Evolutionary conservation across 1,140 invertebrate genomes (phyloP).

Genomic region (Penaeus vannamei): DNA sequence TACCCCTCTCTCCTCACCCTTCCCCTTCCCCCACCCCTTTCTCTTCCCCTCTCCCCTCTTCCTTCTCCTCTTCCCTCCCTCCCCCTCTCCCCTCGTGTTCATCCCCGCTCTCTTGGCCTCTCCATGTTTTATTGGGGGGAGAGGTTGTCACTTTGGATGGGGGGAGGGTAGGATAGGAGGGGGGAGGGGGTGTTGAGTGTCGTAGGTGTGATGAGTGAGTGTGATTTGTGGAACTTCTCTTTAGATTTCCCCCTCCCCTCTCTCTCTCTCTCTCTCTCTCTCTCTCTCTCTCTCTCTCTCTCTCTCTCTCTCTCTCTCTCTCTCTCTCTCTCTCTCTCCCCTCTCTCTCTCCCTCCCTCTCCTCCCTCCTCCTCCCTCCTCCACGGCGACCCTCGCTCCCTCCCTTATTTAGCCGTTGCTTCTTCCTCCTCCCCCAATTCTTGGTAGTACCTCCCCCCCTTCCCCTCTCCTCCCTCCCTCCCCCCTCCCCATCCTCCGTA

Average conservation of each 20-base stretch:
- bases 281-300: not conserved
- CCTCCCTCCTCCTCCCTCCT: not conserved
- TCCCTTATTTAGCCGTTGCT: not conserved
- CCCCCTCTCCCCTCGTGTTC: too few relatives aligned
- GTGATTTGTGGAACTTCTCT: not conserved
- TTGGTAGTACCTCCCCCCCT: too few relatives aligned
- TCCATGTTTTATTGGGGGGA: not conserved
- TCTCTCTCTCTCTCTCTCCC: slow-evolving; percentile 40
- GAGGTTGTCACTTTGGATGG: not conserved
- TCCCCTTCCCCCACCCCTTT: not conserved
- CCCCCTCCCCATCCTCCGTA: too few relatives aligned
- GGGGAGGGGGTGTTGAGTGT: not conserved
- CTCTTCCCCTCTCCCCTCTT: too few relatives aligned
- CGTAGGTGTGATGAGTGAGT: not conserved
- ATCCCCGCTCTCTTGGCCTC: too few relatives aligned
- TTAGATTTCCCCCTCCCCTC: not conserved
- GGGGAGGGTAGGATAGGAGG: not conserved
- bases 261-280: slow-evolving; percentile 7
- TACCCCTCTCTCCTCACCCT: not conserved
- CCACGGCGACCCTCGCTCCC: not conserved
- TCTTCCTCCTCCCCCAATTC: not conserved
- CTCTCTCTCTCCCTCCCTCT: not conserved
- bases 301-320: slow-evolving; percentile 7
- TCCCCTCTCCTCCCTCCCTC: too few relatives aligned
- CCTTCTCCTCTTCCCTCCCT: not conserved